Conservation (phyloP, 2,888 invertebrate species). For the Danaus chrysippus region DNA sequence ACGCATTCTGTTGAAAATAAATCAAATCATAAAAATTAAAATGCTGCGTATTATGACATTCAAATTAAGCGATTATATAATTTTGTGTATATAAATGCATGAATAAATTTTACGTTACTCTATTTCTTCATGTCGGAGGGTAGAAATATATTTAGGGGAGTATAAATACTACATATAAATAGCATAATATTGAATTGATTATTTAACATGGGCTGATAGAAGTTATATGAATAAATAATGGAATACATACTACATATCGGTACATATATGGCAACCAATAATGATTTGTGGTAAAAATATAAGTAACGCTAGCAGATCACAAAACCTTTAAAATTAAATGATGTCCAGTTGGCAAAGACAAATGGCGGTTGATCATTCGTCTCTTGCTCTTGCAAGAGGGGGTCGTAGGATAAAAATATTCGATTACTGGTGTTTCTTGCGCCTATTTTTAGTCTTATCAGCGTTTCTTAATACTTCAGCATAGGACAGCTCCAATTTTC, state of each 20-base stretch:
- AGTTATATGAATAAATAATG: conserved; percentile 37
- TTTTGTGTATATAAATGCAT: conserved; percentile 39
- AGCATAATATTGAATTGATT: conserved; percentile 27
- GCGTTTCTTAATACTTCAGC: conserved; percentile 89
- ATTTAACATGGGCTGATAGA: conserved; percentile 29
- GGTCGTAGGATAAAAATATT: conserved; percentile 59
- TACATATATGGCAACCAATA: conserved; percentile 69
- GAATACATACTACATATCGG: conserved; percentile 56
- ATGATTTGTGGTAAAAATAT: conserved; percentile 67
- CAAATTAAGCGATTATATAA: conserved; percentile 45
- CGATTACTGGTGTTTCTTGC: conserved; percentile 73
- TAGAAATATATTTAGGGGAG: conserved; percentile 24
- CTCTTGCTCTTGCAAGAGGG: conserved; percentile 65
- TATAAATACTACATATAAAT: conserved; percentile 28
- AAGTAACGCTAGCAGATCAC: conserved; percentile 77
- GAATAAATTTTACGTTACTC: conserved; percentile 33
- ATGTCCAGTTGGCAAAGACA: conserved; percentile 77
- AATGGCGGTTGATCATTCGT: conserved; percentile 72
- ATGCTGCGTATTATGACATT: conserved; percentile 39
- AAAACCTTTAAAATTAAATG: conserved; percentile 69
- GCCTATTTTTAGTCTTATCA: conserved; percentile 77
- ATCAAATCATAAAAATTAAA: conserved; percentile 50
- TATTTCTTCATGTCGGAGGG: conserved; percentile 35
- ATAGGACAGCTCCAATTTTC: conserved; percentile 89
- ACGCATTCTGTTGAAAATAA: conserved; percentile 51